phyloP scores from a whole-genome alignment of 2,113 vertebrate genomes.

The Prionailurus bengalensis region DNA sequence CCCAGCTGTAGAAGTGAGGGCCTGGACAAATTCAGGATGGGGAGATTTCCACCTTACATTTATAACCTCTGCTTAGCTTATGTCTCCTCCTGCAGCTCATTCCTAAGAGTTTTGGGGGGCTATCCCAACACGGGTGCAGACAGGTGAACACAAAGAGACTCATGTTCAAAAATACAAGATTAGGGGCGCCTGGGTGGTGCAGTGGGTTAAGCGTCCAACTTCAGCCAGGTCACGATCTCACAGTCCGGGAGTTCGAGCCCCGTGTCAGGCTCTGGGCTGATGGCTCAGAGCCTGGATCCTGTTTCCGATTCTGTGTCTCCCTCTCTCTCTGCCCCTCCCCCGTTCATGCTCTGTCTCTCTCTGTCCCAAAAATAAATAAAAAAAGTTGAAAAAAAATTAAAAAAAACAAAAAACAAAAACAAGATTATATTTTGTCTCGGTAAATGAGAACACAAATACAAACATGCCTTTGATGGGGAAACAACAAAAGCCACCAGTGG shows the following conservation, averaged over 20 bases:
- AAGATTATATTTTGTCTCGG: background rate
- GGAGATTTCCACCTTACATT: background rate
- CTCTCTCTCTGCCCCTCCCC: too few species aligned
- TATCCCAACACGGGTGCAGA: background rate
- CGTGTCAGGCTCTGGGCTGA: too few species aligned
- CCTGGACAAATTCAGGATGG: background rate
- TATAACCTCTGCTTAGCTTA: background rate
- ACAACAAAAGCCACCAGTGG: background rate
- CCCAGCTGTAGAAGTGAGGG: background rate
- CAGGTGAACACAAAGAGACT: background rate
- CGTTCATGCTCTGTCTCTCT: too few species aligned
- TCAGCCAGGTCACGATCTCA: too few species aligned
- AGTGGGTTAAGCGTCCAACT: too few species aligned
- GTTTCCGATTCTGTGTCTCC: too few species aligned
- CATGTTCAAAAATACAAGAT: background rate
- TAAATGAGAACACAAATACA: background rate
- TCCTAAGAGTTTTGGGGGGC: background rate
- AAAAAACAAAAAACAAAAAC: too few species aligned
- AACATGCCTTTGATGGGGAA: background rate
- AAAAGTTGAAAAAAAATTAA: too few species aligned
- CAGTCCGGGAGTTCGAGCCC: too few species aligned
- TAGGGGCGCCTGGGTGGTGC: too few species aligned
- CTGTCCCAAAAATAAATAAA: too few species aligned
- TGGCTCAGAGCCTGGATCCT: too few species aligned
- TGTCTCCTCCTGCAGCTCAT: background rate